Evolutionary conservation across 2,888 invertebrate species (phyloP), one percentile per base, ranked within the genome.

Genomic region (Hirudinaria manillensis): DNA sequence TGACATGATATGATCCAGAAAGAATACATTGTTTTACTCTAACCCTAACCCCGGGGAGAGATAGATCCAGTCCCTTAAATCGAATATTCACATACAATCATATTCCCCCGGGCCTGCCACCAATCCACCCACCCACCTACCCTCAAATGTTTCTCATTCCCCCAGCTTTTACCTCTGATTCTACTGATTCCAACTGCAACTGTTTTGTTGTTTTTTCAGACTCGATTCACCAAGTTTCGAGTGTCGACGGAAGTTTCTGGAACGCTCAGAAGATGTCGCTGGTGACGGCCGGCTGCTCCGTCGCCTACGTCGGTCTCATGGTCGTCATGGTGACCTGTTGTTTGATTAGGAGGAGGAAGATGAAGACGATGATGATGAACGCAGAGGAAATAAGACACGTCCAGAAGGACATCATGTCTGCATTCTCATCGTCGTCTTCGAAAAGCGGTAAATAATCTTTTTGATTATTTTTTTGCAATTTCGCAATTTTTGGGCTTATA

Each of bases 341-440:
- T 32, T 29, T 68, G 6, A 32, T 34, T 16, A 68, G 34, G 68
- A 68, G 68, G 36, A 68, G 68, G 68, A 68, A 32, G 68, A 32
- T 32, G 68, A 68, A 68, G 68, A 68, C 10, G 68, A 68, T 34
- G 68, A 68, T 68, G 34, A 68, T 68, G 66, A 65, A 16, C n/a
- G 29, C 24, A 24, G 61, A 68, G 19, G 68, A 68, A 32, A 68
- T 68, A 13, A 32, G 36, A 34, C n/a, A 68, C 21, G 32, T 68
- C 13, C 68, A 68, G 34, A 68, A 68, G n/a, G 68, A 34, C 68
- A n/a, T 68, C 32, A 10, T 68, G n/a, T 34, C 68, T 4, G 68
- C 68, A 29, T 68, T 32, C 10, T 68, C 68, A 32, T 68, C 68
- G 13, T 68, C 68, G 7, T 68, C 68, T 1, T 36, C 68, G 13